Base-by-base conservation (phyloP, 2,797 vertebrate genomes). In the Paratrypauchen microcephalus region DNA sequence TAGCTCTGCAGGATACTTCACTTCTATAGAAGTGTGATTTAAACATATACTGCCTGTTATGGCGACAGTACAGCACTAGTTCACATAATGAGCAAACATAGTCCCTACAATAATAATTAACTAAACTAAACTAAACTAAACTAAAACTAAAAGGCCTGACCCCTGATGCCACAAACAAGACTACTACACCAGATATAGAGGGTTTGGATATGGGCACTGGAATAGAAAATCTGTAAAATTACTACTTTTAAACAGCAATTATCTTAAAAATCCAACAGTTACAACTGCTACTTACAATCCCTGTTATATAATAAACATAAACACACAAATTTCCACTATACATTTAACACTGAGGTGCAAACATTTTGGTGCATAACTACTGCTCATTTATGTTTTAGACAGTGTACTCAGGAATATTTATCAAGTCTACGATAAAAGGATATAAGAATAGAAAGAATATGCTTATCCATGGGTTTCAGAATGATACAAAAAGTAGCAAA, bases 1-100 rank as follows among this genome's bases (percentile, higher is more conserved):
- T 30, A 65, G 45, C 63, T 50, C 63, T 26, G 63, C 63, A 19
- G 45, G 63, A 50, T 8, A 18, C 45, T 65, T 50, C 23, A 48
- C 62, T 12, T 64, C 23, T 48, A 47, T 23, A 15, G 1, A 26
- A 48, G 41, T 48, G 24, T 45, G 39, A 63, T 21, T 39, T 8
- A 63, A 61, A 61, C 39, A 63, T 63, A 63, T 9, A 24, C 1
- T 62, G 36, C n/a, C 11, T 11, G n/a, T 5, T 41, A 16, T 16
- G 15, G 60, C 32, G 6, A 15, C 36, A 60, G 50, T 54, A 23
- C 6, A 54, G 52, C 52, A 23, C 2, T 23, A 12, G 52, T 54
- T 9, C 52, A 8, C 9, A 23, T 52, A 52, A 52, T 11, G n/a
- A 54, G 18, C 19, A 19, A 6, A 19, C 6, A 48, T 19, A 52